Conservation (phyloP, 2,113 vertebrate genomes). For the Rhadina sibilatrix region DNA sequence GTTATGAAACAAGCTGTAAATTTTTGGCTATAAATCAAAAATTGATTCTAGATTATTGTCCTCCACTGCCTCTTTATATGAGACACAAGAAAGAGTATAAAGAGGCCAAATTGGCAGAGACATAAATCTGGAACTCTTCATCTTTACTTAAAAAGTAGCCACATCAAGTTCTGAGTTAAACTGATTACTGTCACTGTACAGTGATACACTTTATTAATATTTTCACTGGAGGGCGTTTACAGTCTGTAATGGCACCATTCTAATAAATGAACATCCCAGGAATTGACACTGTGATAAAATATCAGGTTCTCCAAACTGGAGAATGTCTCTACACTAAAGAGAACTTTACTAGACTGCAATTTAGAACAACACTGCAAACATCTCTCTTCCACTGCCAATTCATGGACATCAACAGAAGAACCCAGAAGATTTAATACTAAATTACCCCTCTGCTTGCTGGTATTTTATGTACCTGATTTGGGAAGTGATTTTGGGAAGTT, state of each 20-base stretch:
- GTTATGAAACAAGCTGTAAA: background rate
- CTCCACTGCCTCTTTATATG: background rate
- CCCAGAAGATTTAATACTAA: background rate
- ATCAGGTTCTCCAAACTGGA: background rate
- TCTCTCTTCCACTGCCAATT: background rate
- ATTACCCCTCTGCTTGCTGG: background rate
- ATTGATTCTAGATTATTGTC: background rate
- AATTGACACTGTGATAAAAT: background rate
- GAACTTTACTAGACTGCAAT: background rate
- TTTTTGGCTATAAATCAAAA: background rate
- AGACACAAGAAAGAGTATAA: background rate
- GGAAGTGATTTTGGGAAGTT: constrained; percentile 86
- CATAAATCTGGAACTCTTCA: background rate
- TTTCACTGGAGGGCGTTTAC: background rate
- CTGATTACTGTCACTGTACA: background rate
- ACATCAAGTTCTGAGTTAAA: background rate
- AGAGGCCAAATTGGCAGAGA: background rate
- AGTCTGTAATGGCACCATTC: background rate
- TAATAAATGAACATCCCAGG: background rate
- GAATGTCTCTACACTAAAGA: background rate
- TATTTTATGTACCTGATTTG: constrained; percentile 73
- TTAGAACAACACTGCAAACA: background rate
- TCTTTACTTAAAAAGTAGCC: background rate
- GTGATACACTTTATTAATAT: background rate
- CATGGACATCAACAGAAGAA: background rate